Evolutionary conservation across 2,797 vertebrate genomes (phyloP), one percentile per base, ranked within the genome.

Genomic region (Sebastiscus tertius): DNA sequence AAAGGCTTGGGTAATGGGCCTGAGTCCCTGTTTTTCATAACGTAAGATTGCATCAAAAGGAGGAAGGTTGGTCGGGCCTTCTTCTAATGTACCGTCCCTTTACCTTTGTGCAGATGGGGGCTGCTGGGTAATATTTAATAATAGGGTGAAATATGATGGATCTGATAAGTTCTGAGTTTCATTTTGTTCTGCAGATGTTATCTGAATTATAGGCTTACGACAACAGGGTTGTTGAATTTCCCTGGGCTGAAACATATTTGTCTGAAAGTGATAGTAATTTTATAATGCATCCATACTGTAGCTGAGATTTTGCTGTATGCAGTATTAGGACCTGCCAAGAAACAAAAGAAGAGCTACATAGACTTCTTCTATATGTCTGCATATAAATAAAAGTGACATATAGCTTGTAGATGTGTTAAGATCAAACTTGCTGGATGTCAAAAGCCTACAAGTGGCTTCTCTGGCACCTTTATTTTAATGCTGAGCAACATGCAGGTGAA

Each of bases 141-240:
- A 68, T 14, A 34, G 1, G 22, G 33, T 78, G 20, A 64, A 49
- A 27, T 58, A 22, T 24, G 36, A 61, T 13, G 31, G 39, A 82
- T 83, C 77, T 39, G 79, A 86, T 81, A 69, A 80, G 34, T 6
- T 39, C 60, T 6, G 26, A 6, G 18, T 83, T 88, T 88, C 22
- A 79, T 79, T 85, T 86, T 77, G 62, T 74, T 18, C 64, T 74
- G 36, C 7, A 59, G 76, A 78, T 85, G 18, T 65, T 83, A 73
- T 86, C 81, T 69, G 75, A 67, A 4, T 75, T 76, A 65, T 56
- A 39, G 46, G 75, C 55, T 79, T 33, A 2, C 54, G 10, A 55
- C 58, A 26, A 27, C 31, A 63, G 6, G 36, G 54, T 13, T 36
- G 62, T 63, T 66, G 67, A 1, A 56, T 80, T 76, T 82, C 49